Conservation (phyloP, 2,888 invertebrate species). For the Epistrophe grossulariae region DNA sequence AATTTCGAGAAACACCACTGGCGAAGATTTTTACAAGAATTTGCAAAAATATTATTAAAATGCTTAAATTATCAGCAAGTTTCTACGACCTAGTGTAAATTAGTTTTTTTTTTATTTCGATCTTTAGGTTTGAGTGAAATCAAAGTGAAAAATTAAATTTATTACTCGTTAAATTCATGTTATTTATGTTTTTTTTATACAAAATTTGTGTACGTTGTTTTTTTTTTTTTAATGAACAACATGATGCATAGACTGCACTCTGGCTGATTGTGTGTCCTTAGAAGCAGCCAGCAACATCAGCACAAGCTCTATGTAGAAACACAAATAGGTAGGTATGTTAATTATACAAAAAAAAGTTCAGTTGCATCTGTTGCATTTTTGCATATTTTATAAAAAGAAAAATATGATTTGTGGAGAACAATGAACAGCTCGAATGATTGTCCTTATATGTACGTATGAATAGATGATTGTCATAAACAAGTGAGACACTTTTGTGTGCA, state of each 20-base stretch:
- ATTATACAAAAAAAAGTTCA: constrained; percentile 21
- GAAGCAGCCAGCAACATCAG: constrained; percentile 9
- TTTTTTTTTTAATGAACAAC: constrained; percentile 54
- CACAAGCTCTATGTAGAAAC: background rate
- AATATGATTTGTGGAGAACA: constrained; percentile 64
- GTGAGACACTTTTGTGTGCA: constrained; percentile 20
- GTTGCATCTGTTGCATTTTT: constrained; percentile 69
- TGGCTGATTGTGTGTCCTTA: constrained; percentile 16
- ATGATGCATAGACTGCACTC: background rate
- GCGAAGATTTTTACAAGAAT: too few species aligned
- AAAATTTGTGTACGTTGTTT: constrained; percentile 20
- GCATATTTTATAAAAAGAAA: constrained; percentile 9
- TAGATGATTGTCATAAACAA: constrained; percentile 38
- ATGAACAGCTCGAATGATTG: constrained; percentile 55
- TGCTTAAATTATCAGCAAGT: background rate
- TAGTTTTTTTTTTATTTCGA: background rate
- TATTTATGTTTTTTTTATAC: constrained; percentile 58
- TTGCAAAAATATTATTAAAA: background rate
- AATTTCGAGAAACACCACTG: too few species aligned
- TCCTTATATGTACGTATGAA: constrained; percentile 60
- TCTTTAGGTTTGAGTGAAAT: constrained; percentile 7
- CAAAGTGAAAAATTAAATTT: constrained; percentile 59
- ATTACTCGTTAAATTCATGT: constrained; percentile 73
- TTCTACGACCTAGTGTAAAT: background rate
- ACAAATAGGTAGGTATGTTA: background rate